phyloP scores from a whole-genome alignment of 2,113 vertebrate genomes.

The Marmota flaviventris region DNA sequence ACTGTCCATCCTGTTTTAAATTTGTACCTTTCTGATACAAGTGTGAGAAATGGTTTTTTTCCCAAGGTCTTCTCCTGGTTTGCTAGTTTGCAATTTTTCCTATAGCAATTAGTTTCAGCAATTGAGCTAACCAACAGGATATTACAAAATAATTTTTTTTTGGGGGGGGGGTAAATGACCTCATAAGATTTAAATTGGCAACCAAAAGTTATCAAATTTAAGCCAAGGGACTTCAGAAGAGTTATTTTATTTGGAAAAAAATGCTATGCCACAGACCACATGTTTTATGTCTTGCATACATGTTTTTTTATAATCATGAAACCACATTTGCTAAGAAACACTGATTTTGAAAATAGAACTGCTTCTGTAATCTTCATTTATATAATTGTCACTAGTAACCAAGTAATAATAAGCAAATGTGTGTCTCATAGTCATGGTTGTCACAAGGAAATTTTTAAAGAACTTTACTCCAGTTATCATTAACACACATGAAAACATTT shows the following conservation, averaged over 20 bases:
- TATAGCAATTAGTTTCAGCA: background rate
- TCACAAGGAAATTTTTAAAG: constrained; percentile 16
- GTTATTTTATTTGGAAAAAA: constrained; percentile 6
- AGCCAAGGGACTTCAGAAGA: background rate
- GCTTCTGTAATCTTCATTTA: background rate
- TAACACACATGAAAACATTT: background rate
- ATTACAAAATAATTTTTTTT: background rate
- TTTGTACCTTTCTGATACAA: background rate
- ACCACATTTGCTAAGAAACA: background rate
- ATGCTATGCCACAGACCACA: background rate
- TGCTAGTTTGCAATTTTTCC: background rate
- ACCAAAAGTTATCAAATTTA: background rate
- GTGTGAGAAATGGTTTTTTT: background rate
- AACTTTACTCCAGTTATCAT: background rate
- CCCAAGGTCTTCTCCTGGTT: background rate
- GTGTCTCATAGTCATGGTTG: background rate
- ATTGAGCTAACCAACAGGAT: constrained; percentile 31
- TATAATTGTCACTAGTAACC: background rate
- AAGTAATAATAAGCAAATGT: constrained; percentile 38
- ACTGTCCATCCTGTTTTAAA: background rate
- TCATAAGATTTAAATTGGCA: constrained; percentile 5
- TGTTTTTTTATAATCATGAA: background rate
- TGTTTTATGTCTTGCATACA: background rate
- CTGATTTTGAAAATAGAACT: constrained; percentile 26
- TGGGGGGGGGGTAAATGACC: background rate